Conservation (phyloP, 1,140 invertebrate species). For the Hypsibius dujardini region DNA sequence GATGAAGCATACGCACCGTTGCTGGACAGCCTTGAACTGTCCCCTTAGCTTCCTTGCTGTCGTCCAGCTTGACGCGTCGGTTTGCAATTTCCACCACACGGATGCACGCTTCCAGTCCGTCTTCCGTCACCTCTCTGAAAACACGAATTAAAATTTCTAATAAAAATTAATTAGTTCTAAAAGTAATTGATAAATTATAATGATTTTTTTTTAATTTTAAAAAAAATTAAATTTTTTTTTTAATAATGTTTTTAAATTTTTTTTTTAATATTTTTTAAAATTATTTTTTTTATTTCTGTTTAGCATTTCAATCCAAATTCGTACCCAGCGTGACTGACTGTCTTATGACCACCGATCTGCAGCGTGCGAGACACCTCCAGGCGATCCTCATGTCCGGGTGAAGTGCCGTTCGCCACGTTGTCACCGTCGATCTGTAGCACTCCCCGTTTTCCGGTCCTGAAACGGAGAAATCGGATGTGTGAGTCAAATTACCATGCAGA, state of each 20-base stretch:
- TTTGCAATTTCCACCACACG: constrained; percentile 56
- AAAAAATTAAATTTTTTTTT: too few species aligned
- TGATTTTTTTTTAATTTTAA: too few species aligned
- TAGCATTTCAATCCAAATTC: too few species aligned
- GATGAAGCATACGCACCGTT: constrained; percentile 41
- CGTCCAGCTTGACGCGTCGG: constrained; percentile 54
- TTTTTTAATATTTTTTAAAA: too few species aligned
- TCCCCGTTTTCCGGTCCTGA: constrained; percentile 19
- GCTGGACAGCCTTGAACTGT: constrained; percentile 64
- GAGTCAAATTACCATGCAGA: constrained; percentile 40
- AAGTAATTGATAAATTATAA: too few species aligned
- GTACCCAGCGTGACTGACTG: too few species aligned
- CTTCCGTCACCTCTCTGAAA: constrained; percentile 32
- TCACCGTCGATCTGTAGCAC: constrained; percentile 26
- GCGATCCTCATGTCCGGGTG: constrained; percentile 33
- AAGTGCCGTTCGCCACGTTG: constrained; percentile 28
- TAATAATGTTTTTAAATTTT: too few species aligned
- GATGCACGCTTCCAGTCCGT: constrained; percentile 83
- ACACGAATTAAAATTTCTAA: neutral
- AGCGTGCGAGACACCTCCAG: constrained; percentile 47
- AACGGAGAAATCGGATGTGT: constrained; percentile 29
- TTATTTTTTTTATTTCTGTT: too few species aligned
- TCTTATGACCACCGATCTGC: constrained; percentile 57
- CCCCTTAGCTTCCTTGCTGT: constrained; percentile 55
- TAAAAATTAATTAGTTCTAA: too few species aligned